phyloP scores from a whole-genome alignment of 2,888 invertebrate genomes.

The Pyrrhopygopsis socrates region DNA sequence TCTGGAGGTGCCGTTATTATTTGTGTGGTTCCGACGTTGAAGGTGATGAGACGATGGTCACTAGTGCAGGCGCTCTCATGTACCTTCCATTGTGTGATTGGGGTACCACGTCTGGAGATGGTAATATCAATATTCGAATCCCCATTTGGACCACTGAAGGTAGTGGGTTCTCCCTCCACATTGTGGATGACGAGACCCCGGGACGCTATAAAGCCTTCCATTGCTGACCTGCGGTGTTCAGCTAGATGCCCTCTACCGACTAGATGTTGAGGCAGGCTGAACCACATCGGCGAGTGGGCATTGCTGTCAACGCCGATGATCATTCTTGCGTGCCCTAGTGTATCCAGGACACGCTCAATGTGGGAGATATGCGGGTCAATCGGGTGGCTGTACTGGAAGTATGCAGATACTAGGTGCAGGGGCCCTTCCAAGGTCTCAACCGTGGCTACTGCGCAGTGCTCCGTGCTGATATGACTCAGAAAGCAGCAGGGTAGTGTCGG shows the following conservation, averaged over 20 bases:
- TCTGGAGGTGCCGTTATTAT: no score
- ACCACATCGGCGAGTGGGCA: no score
- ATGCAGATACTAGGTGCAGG: no score
- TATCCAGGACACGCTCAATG: no score
- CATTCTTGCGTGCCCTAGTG: no score
- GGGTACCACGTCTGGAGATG: background rate
- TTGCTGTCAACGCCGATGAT: no score
- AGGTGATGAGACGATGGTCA: no score
- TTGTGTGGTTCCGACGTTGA: no score
- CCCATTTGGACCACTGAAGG: conserved; percentile 51
- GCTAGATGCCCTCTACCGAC: background rate
- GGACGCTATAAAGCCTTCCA: conserved; percentile 60
- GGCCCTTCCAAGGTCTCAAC: no score
- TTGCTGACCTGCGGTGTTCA: conserved; percentile 8
- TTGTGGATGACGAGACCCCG: conserved; percentile 35
- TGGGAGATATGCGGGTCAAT: no score
- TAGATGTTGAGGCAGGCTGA: no score
- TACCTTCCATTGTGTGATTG: conserved; percentile 27
- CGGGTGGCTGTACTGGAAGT: background rate
- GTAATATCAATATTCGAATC: conserved; percentile 64
- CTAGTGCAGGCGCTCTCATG: conserved; percentile 43
- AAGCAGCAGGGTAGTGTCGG: background rate
- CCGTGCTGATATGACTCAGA: background rate
- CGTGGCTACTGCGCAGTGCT: background rate
- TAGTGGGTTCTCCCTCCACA: conserved; percentile 20